Evolutionary conservation across 37 sponge, comb jelly and placozoan species (phyloP).

Genomic region (Agelas oroides): DNA sequence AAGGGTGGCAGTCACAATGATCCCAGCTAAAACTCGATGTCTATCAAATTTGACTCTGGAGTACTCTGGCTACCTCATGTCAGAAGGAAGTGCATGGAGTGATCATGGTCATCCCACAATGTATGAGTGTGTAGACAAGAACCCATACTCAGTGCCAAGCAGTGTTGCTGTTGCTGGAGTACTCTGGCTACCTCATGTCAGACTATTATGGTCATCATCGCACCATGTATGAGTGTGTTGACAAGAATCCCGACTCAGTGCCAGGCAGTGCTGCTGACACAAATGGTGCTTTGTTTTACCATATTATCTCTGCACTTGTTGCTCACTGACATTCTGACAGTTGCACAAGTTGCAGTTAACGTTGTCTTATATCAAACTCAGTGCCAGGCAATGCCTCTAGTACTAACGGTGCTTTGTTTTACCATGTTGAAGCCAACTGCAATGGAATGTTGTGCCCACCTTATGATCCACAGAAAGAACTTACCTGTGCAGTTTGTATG

Average conservation of each 20-base stretch:
- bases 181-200: too few species aligned
- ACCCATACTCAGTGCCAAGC: constrained; percentile 36
- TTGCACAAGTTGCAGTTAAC: too few species aligned
- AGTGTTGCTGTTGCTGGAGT: constrained; percentile 6
- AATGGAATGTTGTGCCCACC: constrained; percentile 59
- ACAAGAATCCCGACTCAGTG: too few species aligned
- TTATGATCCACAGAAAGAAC: constrained; percentile 48
- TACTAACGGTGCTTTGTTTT: constrained; percentile 48
- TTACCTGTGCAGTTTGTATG: constrained; percentile 69
- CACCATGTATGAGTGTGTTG: too few species aligned
- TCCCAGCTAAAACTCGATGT: constrained; percentile 50
- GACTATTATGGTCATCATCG: too few species aligned
- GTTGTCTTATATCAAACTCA: too few species aligned
- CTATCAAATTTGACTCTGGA: constrained; percentile 58
- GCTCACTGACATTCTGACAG: too few species aligned
- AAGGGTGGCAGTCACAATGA: constrained; percentile 24
- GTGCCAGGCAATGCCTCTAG: constrained; percentile 26
- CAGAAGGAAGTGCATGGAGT: too few species aligned
- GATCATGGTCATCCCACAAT: not conserved
- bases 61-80: constrained; percentile 69
- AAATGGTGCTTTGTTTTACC: too few species aligned
- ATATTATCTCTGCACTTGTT: too few species aligned
- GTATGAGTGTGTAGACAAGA: constrained; percentile 65
- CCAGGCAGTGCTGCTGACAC: too few species aligned
- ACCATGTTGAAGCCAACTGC: constrained; percentile 56